Evolutionary conservation across 2,797 vertebrate species (phyloP).

Genomic region (Anomalospiza imberbis): DNA sequence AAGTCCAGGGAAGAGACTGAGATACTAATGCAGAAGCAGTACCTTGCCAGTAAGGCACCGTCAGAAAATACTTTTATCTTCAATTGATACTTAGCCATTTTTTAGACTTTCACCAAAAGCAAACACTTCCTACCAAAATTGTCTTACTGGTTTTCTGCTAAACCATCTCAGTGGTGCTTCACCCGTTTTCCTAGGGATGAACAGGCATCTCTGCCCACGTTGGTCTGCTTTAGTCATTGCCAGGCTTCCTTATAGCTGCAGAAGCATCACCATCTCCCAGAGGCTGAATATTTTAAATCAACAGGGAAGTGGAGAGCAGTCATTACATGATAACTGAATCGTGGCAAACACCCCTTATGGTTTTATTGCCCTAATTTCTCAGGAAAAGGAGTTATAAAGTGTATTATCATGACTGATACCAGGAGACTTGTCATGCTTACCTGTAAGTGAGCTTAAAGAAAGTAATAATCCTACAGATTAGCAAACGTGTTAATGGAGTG

Average conservation of each 20-base stretch:
- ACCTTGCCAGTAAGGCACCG: neutral
- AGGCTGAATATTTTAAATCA: neutral
- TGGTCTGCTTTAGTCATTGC: neutral
- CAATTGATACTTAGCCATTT: neutral
- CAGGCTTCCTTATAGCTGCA: neutral
- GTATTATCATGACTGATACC: neutral
- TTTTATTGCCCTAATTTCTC: constrained; percentile 33
- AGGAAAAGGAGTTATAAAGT: neutral
- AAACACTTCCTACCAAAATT: neutral
- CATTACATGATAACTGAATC: constrained; percentile 11
- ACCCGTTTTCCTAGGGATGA: neutral
- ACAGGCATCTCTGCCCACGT: neutral
- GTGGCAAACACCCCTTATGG: neutral
- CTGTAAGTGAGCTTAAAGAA: neutral
- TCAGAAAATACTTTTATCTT: neutral
- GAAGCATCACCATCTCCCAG: neutral
- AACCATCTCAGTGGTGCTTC: neutral
- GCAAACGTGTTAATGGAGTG: neutral
- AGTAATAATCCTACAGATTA: constrained; percentile 16
- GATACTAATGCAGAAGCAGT: neutral
- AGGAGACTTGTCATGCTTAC: neutral
- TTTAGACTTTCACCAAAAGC: neutral
- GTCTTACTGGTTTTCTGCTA: neutral
- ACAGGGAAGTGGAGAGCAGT: neutral
- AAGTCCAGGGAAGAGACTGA: neutral